Base-by-base conservation (phyloP, 2,797 vertebrate genomes). In the Catamblyrhynchus diadema region DNA sequence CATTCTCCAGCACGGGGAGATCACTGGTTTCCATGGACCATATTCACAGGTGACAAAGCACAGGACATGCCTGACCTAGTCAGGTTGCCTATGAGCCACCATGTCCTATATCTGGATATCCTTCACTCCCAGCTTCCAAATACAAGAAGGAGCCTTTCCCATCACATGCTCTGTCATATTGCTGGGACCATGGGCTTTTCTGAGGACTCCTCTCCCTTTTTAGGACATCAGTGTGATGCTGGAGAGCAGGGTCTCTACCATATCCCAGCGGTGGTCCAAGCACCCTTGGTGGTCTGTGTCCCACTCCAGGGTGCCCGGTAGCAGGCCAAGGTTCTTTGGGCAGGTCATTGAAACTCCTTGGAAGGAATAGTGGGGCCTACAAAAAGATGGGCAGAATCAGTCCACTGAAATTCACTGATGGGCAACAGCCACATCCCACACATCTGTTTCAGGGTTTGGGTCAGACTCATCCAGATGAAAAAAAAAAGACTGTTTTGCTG, bases 161-260 rank as follows among this genome's bases (percentile, higher is more conserved):
- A 32, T 28, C 54, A 13, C 10, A 17, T 0, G 0, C 24, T 64
- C 14, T 45, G 25, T 25, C 1, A 0, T 39, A 17, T 24, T 8
- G 18, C 32, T 70, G 56, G 28, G 30, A 39, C 19, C 2, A 1
- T 17, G 57, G 27, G 57, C 30, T 77, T 77, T 51, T 86, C 32
- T 3, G 2, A 42, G 66, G 41, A 13, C n/a, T 50, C 7, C 19
- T 67, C 20, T 74, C 50, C 27, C 7, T 83, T 62, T 83, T 33
- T 37, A 60, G 37, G 23, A 18, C 20, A 50, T 14, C 33, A 48
- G 10, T 14, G 45, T 39, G 42, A 71, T 71, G 47, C 45, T 67
- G 27, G 32, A 78, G 72, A 81, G 15, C 33, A 42, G 75, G 7
- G 8, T 56, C 48, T 77, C 41, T 73, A 10, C 53, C 41, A 50